A percentile compares a stretch with the other conserved stretches of the same genome.
Evolutionary conservation across 2,888 invertebrate species (phyloP).

Genomic region (Athalia rosae): DNA sequence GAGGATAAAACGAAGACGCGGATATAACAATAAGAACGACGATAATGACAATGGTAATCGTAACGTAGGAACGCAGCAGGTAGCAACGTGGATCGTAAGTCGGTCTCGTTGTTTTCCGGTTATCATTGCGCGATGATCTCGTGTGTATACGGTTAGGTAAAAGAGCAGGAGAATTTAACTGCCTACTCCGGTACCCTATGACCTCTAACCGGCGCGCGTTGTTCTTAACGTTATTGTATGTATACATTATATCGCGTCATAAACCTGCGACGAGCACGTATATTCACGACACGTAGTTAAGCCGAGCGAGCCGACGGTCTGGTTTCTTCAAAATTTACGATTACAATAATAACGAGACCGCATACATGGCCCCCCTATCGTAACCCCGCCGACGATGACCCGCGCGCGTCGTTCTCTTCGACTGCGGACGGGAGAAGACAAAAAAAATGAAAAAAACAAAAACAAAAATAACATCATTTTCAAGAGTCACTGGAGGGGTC

Average conservation of each 20-base stretch:
- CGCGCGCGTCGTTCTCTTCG: neutral
- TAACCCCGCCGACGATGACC: slow-evolving; percentile 39
- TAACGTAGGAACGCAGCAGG: neutral
- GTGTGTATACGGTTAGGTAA: slow-evolving; percentile 41
- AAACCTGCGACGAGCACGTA: slow-evolving; percentile 58
- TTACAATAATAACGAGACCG: slow-evolving; percentile 52
- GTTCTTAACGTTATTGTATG: neutral
- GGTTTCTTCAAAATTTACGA: slow-evolving; percentile 69
- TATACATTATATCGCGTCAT: slow-evolving; percentile 62
- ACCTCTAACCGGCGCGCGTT: slow-evolving; percentile 53
- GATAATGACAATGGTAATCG: no score
- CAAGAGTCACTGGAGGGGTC: slow-evolving; percentile 40
- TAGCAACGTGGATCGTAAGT: slow-evolving; percentile 9
- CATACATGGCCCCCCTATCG: slow-evolving; percentile 48
- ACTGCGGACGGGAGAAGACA: no score
- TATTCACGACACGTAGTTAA: slow-evolving; percentile 68
- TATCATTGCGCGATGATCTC: slow-evolving; percentile 66
- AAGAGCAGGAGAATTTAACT: slow-evolving; percentile 44
- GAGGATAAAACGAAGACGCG: no score
- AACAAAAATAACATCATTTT: slow-evolving; percentile 22
- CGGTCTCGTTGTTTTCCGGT: slow-evolving; percentile 54
- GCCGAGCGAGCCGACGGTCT: slow-evolving; percentile 57
- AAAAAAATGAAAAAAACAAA: neutral
- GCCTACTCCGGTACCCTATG: slow-evolving; percentile 60
- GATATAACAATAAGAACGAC: no score